Evolutionary conservation across 2,797 vertebrate genomes (phyloP).

Genomic region (Meda fulgida): DNA sequence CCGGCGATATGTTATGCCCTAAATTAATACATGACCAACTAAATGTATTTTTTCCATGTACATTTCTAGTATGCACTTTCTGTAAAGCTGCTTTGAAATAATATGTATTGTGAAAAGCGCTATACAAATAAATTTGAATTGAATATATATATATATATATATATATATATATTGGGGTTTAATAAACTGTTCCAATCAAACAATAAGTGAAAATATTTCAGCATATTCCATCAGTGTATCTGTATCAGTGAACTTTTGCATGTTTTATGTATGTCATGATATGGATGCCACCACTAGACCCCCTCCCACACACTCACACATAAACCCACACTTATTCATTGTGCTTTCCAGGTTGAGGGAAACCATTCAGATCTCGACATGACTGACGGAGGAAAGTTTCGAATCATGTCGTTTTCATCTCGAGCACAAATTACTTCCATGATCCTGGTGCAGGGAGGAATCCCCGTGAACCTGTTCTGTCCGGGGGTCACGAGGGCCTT

Average conservation of each 20-base stretch:
- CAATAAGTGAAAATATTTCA: no score
- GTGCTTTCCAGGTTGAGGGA: conserved; percentile 36
- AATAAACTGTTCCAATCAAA: neutral
- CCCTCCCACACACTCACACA: neutral
- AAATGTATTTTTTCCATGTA: no score
- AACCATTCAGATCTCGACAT: conserved; percentile 51
- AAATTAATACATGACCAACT: no score
- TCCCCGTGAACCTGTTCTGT: conserved; percentile 57
- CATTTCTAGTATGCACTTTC: no score
- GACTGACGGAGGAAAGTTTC: conserved; percentile 66
- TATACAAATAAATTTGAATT: no score
- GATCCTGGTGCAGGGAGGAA: conserved; percentile 61
- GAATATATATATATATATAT: no score
- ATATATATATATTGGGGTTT: neutral
- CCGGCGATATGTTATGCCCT: no score
- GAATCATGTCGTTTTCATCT: conserved; percentile 64
- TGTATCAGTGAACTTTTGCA: neutral
- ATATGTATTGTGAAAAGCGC: no score
- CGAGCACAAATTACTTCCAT: conserved; percentile 61
- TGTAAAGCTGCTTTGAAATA: no score
- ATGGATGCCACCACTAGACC: neutral
- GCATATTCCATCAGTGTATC: neutral
- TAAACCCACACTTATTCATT: neutral
- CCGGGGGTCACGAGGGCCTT: conserved; percentile 59
- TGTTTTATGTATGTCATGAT: neutral